A percentile compares a stretch with the other conserved stretches of the same genome.
Conservation (phyloP, 2,797 vertebrate genomes). For the Todus mexicanus region DNA sequence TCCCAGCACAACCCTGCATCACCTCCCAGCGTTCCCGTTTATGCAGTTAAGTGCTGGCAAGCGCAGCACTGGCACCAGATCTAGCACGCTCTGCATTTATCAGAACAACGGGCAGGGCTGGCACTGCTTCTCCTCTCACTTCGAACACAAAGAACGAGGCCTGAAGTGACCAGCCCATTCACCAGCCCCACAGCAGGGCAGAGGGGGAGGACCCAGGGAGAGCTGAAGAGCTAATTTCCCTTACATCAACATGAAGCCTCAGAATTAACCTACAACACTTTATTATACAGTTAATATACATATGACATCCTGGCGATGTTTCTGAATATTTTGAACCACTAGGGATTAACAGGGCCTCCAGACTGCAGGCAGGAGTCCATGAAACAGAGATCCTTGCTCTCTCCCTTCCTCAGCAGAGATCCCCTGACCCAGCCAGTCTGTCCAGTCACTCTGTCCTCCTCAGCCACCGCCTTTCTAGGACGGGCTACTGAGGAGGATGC, state of each 20-base stretch:
- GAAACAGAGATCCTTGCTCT: not conserved
- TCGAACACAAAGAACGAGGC: not conserved
- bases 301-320: not conserved
- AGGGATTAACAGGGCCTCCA: not conserved
- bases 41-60: not conserved
- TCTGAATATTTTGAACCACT: not conserved
- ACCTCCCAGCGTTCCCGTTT: not conserved
- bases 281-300: not conserved
- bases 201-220: not conserved
- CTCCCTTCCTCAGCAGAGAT: not conserved
- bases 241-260: not conserved
- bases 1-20: not conserved
- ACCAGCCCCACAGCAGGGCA: not conserved
- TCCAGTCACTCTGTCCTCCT: not conserved
- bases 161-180: not conserved
- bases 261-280: not conserved
- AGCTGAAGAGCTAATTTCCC: not conserved
- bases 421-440: not conserved
- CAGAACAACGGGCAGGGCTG: not conserved
- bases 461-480: not conserved
- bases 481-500: not conserved
- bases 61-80: not conserved
- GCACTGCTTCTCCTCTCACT: rapidly evolving
- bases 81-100: not conserved
- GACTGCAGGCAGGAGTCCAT: not conserved